Percentiles rank a stretch among this genome's conserved stretches.
Evolutionary conservation across 2,113 vertebrate genomes (phyloP).

Genomic region (Cyprinodon variegatus): DNA sequence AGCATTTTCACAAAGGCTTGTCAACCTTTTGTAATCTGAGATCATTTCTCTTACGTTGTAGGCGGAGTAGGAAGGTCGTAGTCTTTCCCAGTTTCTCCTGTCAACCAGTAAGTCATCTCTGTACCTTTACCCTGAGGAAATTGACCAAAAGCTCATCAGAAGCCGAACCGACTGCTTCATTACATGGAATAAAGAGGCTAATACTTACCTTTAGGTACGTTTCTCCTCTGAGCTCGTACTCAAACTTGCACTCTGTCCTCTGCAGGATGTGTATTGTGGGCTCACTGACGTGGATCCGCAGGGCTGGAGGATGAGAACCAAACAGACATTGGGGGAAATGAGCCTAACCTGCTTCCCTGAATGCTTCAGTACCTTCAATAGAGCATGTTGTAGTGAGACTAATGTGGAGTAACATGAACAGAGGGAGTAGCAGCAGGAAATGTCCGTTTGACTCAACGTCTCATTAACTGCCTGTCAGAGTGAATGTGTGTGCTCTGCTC

Average conservation of each 20-base stretch:
- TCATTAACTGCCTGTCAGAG: background rate
- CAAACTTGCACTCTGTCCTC: constrained; percentile 90
- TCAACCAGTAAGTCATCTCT: constrained; percentile 95
- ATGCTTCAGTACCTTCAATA: constrained; percentile 1
- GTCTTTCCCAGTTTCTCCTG: constrained; percentile 84
- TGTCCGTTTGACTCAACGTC: constrained; percentile 6
- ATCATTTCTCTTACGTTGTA: constrained; percentile 84
- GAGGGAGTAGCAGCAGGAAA: constrained; percentile 1
- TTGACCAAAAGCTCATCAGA: background rate
- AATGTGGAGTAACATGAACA: background rate
- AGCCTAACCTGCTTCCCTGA: constrained; percentile 11
- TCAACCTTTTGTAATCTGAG: too few relatives aligned
- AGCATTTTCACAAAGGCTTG: too few relatives aligned
- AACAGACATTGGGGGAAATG: constrained; percentile 3
- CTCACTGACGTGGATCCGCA: constrained; percentile 90
- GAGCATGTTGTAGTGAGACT: background rate
- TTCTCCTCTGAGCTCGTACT: constrained; percentile 91
- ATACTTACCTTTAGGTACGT: constrained; percentile 88
- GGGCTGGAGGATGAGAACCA: constrained; percentile 50
- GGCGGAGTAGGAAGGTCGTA: constrained; percentile 89
- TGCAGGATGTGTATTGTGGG: constrained; percentile 91
- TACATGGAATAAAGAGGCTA: too few relatives aligned
- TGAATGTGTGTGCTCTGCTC: constrained; percentile 57
- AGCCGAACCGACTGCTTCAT: background rate
- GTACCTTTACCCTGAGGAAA: constrained; percentile 87